Conservation (phyloP, 2,113 vertebrate species). For the Sebastes schlegelii region DNA sequence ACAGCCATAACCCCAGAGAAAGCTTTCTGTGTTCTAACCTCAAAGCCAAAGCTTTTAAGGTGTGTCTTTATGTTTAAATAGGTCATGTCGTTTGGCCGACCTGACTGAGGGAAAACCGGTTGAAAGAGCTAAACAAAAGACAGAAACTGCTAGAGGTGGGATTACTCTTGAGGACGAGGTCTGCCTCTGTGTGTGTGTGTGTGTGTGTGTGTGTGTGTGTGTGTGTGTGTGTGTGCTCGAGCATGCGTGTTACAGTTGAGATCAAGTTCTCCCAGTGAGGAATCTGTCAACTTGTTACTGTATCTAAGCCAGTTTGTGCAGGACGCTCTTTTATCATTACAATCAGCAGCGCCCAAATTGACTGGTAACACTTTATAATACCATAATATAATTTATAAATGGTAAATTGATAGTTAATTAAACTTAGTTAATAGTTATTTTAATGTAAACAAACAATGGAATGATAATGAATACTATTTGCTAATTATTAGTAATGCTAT, state of each 20-base stretch:
- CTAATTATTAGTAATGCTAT: too few species aligned
- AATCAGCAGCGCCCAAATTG: slow-evolving; percentile 15
- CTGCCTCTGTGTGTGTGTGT: slow-evolving; percentile 17
- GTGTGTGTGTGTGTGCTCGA: not conserved
- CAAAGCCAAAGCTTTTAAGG: slow-evolving; percentile 68
- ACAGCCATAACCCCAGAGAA: slow-evolving; percentile 19
- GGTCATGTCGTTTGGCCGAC: slow-evolving; percentile 68
- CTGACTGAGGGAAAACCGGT: slow-evolving; percentile 69
- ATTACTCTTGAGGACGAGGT: slow-evolving; percentile 54
- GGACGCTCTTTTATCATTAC: not conserved
- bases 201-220: slow-evolving; percentile 4
- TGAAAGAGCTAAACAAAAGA: slow-evolving; percentile 73
- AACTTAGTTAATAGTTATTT: too few species aligned
- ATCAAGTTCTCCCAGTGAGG: slow-evolving; percentile 41
- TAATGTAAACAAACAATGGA: too few species aligned
- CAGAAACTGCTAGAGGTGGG: slow-evolving; percentile 72
- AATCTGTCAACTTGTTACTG: slow-evolving; percentile 29
- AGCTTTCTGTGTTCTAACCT: slow-evolving; percentile 43
- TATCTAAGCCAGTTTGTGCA: slow-evolving; percentile 23
- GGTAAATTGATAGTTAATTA: too few species aligned
- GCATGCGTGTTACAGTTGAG: slow-evolving; percentile 19
- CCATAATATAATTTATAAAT: too few species aligned
- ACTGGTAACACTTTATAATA: not conserved
- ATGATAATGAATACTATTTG: too few species aligned
- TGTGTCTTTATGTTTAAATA: slow-evolving; percentile 71